These are phyloP conservation scores for Crotalus horridus DNA, from an alignment of 2,113 vertebrate genomes.

Conservation along the genomic window DNA sequence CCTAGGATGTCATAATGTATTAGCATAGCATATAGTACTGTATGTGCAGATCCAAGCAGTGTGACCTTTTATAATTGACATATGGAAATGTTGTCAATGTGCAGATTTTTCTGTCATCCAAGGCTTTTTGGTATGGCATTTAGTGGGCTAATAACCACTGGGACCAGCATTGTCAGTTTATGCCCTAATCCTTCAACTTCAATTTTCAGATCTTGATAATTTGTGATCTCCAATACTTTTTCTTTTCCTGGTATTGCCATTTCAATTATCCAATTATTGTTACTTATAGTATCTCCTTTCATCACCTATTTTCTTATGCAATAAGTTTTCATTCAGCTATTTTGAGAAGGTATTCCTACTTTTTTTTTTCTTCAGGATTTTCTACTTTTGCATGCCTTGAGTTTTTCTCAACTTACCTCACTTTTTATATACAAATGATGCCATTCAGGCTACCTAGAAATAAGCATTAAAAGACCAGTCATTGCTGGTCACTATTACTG, in stretches of 20 bases:
- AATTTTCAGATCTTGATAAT: not conserved
- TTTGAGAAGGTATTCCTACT: not conserved
- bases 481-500: not conserved
- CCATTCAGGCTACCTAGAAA: not conserved
- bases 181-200: not conserved
- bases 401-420: not conserved
- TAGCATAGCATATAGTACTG: not conserved
- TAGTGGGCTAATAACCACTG: not conserved
- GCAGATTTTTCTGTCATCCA: not conserved
- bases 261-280: not conserved
- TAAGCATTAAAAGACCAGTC: not conserved
- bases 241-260: not conserved
- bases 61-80: not conserved
- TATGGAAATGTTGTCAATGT: not conserved
- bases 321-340: not conserved
- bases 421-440: not conserved
- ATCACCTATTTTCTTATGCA: not conserved
- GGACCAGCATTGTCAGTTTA: not conserved
- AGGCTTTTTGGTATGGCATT: not conserved
- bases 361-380: not conserved
- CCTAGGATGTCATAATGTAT: not conserved
- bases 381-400: not conserved
- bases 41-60: not conserved
- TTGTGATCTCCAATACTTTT: not conserved
- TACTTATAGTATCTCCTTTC: not conserved